Base-by-base conservation (phyloP, 2,888 invertebrate genomes). In the Colostygia pectinataria region DNA sequence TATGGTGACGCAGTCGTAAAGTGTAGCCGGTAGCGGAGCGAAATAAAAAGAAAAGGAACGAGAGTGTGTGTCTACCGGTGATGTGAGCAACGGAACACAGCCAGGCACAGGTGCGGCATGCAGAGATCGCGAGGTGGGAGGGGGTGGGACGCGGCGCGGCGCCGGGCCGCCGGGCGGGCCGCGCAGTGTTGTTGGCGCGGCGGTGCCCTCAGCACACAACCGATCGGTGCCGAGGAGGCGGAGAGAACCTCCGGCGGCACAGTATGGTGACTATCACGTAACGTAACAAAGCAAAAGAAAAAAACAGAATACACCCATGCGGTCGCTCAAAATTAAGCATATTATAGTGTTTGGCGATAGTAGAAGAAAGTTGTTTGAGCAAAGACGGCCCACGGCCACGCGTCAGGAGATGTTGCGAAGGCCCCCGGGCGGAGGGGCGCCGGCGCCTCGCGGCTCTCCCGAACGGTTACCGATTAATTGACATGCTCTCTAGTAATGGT, bases 11-110 rank as follows among this genome's bases (percentile, higher is more conserved):
- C 77, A 79, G 68, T 77, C 74, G 68, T 74, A 76, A 75, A 77
- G 82, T 83, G 83, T 83, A 81, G 87, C 87, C 83, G 83, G 77
- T 85, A 87, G 88, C 88, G 83, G 87, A 88, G 88, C 86, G 75
- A 87, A 85, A 79, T 77, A 83, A 82, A 79, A 78, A 74, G 70
- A 85, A 74, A 86, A 85, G 83, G 80, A 83, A 81, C 75, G 67
- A 75, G 67, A 76, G 80, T 83, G 87, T 87, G 86, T 87, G 82
- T 85, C 87, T 89, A 88, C 84, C 80, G 79, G 88, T 89, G 89
- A 88, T 83, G 87, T 90, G 88, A 88, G 90, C 90, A 89, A 90
- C 88, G 82, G 83, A 90, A 89, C 86, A 90, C 89, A 90, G 90
- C 90, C 88, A 90, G 90, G 89, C 90, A 86, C 83, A 82, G 84